Conservation (phyloP, 2,888 invertebrate genomes). For the Rhagium mordax region DNA sequence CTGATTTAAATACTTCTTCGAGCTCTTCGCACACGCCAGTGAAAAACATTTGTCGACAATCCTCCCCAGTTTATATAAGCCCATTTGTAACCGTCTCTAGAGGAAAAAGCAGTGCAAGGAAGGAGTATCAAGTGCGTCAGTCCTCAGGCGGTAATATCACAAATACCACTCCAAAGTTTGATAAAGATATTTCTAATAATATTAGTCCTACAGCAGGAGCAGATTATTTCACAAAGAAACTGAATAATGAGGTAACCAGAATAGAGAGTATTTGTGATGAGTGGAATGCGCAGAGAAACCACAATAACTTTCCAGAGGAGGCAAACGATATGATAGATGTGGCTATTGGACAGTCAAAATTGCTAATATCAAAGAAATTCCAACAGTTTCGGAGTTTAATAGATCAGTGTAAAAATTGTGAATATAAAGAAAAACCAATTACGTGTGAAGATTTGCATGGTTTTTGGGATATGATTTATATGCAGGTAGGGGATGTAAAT, state of each 20-base stretch:
- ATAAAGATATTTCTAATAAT: conserved; percentile 45
- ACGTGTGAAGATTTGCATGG: conserved; percentile 84
- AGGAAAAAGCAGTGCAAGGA: conserved; percentile 75
- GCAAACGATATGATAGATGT: conserved; percentile 76
- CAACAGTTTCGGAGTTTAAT: conserved; percentile 72
- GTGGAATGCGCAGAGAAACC: conserved; percentile 72
- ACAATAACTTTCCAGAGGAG: conserved; percentile 70
- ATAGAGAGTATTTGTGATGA: conserved; percentile 72
- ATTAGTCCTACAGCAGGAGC: conserved; percentile 64
- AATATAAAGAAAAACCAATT: conserved; percentile 72
- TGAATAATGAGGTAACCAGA: conserved; percentile 73
- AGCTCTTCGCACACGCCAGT: background rate
- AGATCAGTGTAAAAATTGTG: conserved; percentile 67
- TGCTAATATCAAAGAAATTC: conserved; percentile 84
- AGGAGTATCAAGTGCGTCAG: conserved; percentile 69
- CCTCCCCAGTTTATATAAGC: conserved; percentile 71
- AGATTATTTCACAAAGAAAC: conserved; percentile 67
- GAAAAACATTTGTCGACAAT: background rate
- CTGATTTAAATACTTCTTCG: background rate
- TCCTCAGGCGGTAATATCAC: conserved; percentile 45
- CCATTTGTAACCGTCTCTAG: conserved; percentile 76
- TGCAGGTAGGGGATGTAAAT: conserved; percentile 82
- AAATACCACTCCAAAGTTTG: conserved; percentile 17
- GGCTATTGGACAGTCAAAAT: conserved; percentile 84
- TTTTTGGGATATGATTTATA: conserved; percentile 90